Conservation (phyloP, 2,113 vertebrate species). For the Stigmatopora argus region DNA sequence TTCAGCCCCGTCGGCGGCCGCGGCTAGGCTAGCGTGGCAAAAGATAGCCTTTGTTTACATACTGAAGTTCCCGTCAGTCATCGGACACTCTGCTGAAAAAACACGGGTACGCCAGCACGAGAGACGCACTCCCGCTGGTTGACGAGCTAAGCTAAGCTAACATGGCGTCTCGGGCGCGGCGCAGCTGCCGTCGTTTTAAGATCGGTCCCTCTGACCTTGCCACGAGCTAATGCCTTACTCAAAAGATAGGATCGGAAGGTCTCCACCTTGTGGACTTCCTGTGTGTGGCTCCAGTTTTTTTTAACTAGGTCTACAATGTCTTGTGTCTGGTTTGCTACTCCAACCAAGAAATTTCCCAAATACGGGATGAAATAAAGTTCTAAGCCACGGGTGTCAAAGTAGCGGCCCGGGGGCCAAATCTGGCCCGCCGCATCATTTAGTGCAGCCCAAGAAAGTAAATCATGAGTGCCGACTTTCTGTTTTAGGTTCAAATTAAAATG, state of each 20-base stretch:
- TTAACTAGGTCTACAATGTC: no score
- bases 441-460: no score
- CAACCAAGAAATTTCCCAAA: no score
- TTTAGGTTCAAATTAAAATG: no score
- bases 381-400: no score
- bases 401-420: no score
- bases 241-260: conserved; percentile 20
- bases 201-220: conserved; percentile 15
- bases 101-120: background rate
- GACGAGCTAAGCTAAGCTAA: conserved; percentile 27
- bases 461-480: no score
- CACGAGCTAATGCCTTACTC: conserved; percentile 6
- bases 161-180: conserved; percentile 18
- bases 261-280: no score
- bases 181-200: conserved; percentile 39
- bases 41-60: conserved; percentile 37
- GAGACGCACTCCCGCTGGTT: conserved; percentile 18
- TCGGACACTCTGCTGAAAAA: conserved; percentile 9
- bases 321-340: no score
- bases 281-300: no score
- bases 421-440: no score
- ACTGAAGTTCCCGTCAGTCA: conserved; percentile 21
- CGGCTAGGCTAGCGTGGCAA: conserved; percentile 24
- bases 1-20: conserved; percentile 17
- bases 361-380: no score